A percentile compares a stretch with the other conserved stretches of the same genome.
Evolutionary conservation across 2,113 vertebrate species (phyloP).

Genomic region (Periophthalmodon schlosseri): DNA sequence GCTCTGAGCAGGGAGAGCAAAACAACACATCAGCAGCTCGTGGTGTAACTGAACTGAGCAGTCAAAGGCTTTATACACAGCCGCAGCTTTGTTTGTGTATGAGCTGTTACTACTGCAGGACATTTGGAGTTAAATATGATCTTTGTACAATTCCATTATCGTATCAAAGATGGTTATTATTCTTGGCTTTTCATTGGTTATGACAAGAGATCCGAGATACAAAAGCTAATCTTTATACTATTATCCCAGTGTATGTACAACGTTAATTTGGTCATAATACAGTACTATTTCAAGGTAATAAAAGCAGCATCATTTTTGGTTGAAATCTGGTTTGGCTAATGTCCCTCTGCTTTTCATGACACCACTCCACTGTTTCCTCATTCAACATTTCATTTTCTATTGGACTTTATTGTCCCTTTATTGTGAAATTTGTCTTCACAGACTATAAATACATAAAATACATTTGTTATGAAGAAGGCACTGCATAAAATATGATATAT

Average conservation of each 20-base stretch:
- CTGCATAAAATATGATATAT: too few species aligned
- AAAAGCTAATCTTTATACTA: too few species aligned
- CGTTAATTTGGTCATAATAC: too few species aligned
- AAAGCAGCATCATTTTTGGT: not conserved
- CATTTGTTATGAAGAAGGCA: too few species aligned
- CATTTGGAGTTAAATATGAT: not conserved
- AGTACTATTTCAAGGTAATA: too few species aligned
- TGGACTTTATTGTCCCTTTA: not conserved
- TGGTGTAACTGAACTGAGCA: conserved; percentile 13
- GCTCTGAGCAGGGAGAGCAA: conserved; percentile 8
- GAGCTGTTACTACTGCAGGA: not conserved
- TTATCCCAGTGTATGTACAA: too few species aligned
- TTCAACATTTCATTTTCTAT: not conserved
- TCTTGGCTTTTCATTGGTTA: not conserved
- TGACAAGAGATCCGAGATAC: too few species aligned
- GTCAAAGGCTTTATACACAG: not conserved
- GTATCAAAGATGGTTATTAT: not conserved
- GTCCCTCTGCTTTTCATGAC: not conserved
- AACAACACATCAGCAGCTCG: conserved; percentile 8
- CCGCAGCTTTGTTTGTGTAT: not conserved
- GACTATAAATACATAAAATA: too few species aligned
- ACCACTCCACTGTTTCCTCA: not conserved
- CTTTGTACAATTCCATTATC: not conserved
- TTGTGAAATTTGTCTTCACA: too few species aligned
- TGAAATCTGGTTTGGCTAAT: too few species aligned